Evolutionary conservation across 2,113 vertebrate genomes (phyloP).

Genomic region (Australoheros scitulus): DNA sequence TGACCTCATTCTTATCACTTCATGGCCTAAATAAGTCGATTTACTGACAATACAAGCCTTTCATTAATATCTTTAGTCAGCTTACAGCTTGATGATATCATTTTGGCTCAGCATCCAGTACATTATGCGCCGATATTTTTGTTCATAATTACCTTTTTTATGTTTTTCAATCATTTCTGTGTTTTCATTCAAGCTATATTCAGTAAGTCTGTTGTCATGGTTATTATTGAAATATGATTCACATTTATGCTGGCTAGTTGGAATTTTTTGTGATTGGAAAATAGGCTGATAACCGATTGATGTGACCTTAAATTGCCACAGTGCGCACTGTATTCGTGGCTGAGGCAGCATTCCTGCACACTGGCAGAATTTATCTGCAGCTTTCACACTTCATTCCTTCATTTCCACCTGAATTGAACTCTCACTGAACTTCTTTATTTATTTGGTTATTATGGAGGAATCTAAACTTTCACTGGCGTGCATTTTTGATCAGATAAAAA

Average conservation of each 20-base stretch:
- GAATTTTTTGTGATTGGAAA: background rate
- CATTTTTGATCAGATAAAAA: background rate
- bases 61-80: background rate
- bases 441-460: background rate
- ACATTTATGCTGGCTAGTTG: background rate
- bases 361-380: background rate
- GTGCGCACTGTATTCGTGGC: background rate
- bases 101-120: background rate
- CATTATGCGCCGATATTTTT: background rate
- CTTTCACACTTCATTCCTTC: background rate
- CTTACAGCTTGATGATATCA: background rate
- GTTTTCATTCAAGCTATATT: background rate
- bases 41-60: background rate
- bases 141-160: background rate
- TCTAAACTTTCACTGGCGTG: background rate
- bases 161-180: background rate
- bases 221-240: background rate
- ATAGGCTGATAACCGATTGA: background rate
- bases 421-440: background rate
- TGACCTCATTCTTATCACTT: constrained; percentile 3
- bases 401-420: constrained; percentile 5
- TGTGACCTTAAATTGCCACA: background rate
- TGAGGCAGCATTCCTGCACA: background rate
- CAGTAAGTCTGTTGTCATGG: background rate
- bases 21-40: background rate